Conservation (phyloP, 2,797 vertebrate species). For the Allobates femoralis region DNA sequence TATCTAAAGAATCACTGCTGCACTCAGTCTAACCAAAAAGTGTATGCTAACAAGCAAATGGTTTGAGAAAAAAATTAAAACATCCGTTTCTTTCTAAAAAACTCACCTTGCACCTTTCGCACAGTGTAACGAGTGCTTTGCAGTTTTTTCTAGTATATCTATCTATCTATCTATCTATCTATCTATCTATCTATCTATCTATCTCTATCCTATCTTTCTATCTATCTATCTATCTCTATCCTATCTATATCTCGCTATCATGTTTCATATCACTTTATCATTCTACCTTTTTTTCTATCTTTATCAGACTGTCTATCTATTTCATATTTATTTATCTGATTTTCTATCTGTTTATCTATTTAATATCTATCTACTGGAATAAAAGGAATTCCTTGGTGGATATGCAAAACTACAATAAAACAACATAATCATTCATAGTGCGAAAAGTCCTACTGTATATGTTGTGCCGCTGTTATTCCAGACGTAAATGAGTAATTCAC, state of each 20-base stretch:
- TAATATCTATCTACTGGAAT: not conserved
- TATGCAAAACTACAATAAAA: not conserved
- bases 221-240: not conserved
- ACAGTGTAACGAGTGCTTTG: too few species aligned
- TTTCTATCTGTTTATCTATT: not conserved
- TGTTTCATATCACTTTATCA: too few species aligned
- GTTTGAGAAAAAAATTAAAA: too few species aligned
- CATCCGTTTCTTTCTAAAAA: too few species aligned
- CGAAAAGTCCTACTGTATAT: not conserved
- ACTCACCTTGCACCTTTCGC: too few species aligned
- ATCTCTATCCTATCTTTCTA: not conserved
- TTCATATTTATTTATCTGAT: too few species aligned
- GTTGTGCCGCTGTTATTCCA: not conserved
- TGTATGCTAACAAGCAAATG: too few species aligned
- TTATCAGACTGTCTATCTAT: not conserved
- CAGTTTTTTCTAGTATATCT: too few species aligned
- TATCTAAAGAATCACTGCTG: not conserved
- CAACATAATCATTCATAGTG: not conserved
- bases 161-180: not conserved
- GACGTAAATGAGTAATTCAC: slow-evolving; percentile 34
- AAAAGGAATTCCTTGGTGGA: not conserved
- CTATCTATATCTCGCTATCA: too few species aligned
- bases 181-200: slow-evolving; percentile 1
- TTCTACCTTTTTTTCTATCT: not conserved
- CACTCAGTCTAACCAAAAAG: not conserved